phyloP scores from a whole-genome alignment of 2,113 vertebrate genomes.

The Nannobrachium achirus region DNA sequence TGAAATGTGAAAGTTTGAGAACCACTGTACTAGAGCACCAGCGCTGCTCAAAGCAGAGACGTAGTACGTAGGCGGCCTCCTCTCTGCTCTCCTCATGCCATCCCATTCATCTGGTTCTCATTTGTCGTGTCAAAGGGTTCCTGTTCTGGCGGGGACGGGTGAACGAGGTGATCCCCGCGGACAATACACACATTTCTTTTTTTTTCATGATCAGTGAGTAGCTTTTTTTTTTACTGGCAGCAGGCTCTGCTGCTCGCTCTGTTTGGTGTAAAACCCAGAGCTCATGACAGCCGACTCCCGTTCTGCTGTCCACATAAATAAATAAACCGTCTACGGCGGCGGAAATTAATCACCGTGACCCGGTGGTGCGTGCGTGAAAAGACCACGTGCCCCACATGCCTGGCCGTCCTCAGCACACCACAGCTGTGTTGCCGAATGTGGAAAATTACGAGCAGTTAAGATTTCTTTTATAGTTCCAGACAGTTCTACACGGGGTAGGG shows the following conservation, averaged over 20 bases:
- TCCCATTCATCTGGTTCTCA: conserved; percentile 64
- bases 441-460: conserved; percentile 24
- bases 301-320: conserved; percentile 39
- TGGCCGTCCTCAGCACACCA: conserved; percentile 16
- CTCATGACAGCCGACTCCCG: conserved; percentile 38
- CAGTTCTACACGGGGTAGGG: background rate
- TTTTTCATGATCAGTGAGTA: conserved; percentile 21
- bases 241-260: background rate
- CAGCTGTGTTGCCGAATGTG: conserved; percentile 20
- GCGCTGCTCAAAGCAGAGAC: conserved; percentile 31
- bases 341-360: conserved; percentile 36
- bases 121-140: conserved; percentile 58
- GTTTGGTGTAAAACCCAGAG: conserved; percentile 42
- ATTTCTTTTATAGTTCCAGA: conserved; percentile 15
- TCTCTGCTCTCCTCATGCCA: conserved; percentile 4
- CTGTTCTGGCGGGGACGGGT: conserved; percentile 30
- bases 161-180: conserved; percentile 15
- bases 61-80: background rate
- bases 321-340: conserved; percentile 44
- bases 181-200: conserved; percentile 5
- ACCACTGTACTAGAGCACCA: no score
- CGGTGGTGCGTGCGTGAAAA: conserved; percentile 9
- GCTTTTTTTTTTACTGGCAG: background rate
- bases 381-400: background rate
- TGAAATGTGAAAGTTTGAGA: no score